Evolutionary conservation across 2,888 invertebrate species (phyloP), one percentile per base, ranked within the genome.

Genomic region (Alloplasta piceator): DNA sequence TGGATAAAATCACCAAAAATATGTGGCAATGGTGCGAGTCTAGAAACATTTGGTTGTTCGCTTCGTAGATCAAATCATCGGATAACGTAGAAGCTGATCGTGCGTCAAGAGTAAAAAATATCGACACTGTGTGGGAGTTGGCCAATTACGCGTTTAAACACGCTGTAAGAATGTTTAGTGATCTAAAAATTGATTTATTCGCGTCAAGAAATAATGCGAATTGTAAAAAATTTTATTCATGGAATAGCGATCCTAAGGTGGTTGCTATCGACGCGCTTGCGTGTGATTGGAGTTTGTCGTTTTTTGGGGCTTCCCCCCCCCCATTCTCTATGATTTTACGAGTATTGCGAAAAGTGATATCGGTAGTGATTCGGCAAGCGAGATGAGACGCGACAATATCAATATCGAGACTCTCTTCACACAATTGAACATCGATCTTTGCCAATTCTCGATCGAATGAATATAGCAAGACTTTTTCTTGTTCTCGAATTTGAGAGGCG

Each of bases 61-160:
- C 86, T 0, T 76, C 85, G 1, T 85, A 85, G 38, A 85, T 83
- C 26, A 7, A 56, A 14, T 86, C 83, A n/a, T 55, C 52, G 3
- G 78, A 79, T 1, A 85, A 86, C 50, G 10, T 41, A 6, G 67
- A 83, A 41, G 86, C 87, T 6, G 87, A 88, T 74, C 6, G 12
- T 6, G 85, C 70, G 38, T 87, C 87, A 5, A 67, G 87, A 12
- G 12, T 38, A 5, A 41, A 7, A 1, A 67, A 73, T 36, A 3
- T 72, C 7, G 80, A 80, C 50, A 75, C 73, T 10, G 52, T 61
- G 41, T 66, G 56, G 56, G 64, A 74, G 58, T 14, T 66, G n/a
- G 73, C 64, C n/a, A 12, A 38, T 46, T 43, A 36, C 2, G 64
- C 66, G 6, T 74, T 74, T 14, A 46, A 46, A 14, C n/a, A 39